Evolutionary conservation across 2,797 vertebrate species (phyloP).

Genomic region (Chrysocyon brachyurus): DNA sequence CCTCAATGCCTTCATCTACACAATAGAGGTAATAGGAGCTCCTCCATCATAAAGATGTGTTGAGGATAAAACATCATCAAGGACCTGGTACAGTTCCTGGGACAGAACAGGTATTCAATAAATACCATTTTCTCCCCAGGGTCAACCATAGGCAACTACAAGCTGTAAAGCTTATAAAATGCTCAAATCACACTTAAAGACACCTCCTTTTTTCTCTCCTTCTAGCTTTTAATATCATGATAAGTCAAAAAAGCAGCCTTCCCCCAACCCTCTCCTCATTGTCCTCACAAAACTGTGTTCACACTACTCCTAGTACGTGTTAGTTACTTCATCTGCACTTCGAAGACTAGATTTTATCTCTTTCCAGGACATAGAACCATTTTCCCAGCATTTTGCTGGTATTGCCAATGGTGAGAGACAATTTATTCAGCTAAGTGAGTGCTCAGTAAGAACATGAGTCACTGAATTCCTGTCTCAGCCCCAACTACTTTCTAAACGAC

Average conservation of each 20-base stretch:
- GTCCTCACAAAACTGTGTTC: background rate
- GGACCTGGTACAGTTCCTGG: background rate
- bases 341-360: background rate
- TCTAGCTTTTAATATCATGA: background rate
- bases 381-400: background rate
- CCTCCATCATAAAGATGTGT: background rate
- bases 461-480: background rate
- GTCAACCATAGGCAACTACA: background rate
- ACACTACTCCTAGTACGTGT: background rate
- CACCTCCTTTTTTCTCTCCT: background rate
- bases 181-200: background rate
- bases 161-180: background rate
- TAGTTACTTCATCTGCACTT: background rate
- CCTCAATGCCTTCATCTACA: background rate
- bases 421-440: background rate
- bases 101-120: background rate
- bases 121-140: background rate
- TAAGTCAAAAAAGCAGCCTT: background rate
- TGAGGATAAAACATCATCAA: constrained; percentile 26
- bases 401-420: background rate
- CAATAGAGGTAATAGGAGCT: background rate
- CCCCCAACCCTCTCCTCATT: background rate
- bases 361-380: background rate
- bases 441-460: background rate
- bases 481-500: constrained; percentile 32